phyloP scores from a whole-genome alignment of 2,888 invertebrate species.

The Bimastos eiseni region DNA sequence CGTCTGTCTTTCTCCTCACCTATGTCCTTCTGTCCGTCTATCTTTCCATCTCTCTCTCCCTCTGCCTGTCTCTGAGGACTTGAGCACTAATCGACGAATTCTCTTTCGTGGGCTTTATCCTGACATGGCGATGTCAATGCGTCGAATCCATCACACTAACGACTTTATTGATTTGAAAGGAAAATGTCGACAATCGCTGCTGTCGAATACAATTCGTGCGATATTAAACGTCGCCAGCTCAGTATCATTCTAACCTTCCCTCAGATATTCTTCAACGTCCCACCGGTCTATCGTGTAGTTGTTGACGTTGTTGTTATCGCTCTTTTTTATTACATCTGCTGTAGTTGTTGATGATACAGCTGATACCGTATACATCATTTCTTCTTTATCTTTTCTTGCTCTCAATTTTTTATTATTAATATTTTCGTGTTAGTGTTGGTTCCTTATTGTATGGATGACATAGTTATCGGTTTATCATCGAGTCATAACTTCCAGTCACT shows the following conservation, averaged over 20 bases:
- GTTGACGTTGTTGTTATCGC: background rate
- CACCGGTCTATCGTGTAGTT: background rate
- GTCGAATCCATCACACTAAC: background rate
- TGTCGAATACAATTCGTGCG: background rate
- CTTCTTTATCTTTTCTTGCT: no score
- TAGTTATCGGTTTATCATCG: no score
- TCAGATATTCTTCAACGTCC: background rate
- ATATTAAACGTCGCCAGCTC: background rate
- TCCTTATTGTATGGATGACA: no score
- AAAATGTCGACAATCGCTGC: background rate
- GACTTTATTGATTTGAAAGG: constrained; percentile 13
- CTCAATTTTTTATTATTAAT: no score
- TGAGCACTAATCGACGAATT: background rate
- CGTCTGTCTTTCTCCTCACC: no score
- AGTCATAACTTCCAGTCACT: no score
- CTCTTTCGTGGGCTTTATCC: background rate
- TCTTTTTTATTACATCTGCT: background rate
- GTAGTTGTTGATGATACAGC: background rate
- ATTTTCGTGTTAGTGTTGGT: no score
- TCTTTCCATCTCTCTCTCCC: background rate
- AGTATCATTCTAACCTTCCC: background rate
- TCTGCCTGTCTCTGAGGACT: background rate
- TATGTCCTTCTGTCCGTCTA: no score
- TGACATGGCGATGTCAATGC: background rate
- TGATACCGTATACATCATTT: background rate